A percentile compares a stretch with the other conserved stretches of the same genome.
Conservation (phyloP, 1,140 invertebrate species). For the Oncopodura yosiiana region DNA sequence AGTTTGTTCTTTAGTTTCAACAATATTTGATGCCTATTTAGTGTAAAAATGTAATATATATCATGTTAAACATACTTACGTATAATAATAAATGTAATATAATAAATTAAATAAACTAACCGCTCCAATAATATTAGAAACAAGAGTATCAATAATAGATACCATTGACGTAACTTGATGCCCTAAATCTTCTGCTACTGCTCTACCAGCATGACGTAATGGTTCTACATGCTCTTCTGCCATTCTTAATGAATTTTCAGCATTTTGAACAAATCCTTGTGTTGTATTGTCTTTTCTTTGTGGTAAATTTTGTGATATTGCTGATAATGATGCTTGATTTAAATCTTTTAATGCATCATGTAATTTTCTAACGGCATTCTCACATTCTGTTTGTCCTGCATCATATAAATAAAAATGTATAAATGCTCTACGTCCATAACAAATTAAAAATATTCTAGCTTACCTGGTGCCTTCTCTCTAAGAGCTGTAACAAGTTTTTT, state of each 20-base stretch:
- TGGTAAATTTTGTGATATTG: constrained; percentile 68
- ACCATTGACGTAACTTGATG: constrained; percentile 71
- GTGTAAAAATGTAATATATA: too few relatives aligned
- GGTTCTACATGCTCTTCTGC: constrained; percentile 65
- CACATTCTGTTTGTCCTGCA: constrained; percentile 89
- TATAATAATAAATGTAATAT: background rate
- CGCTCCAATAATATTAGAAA: constrained; percentile 70
- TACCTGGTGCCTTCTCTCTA: constrained; percentile 43
- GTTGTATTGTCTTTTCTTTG: constrained; percentile 64
- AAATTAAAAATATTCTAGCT: background rate
- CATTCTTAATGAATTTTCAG: constrained; percentile 26
- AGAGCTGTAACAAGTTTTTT: constrained; percentile 86
- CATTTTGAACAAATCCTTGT: constrained; percentile 63
- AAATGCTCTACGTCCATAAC: background rate
- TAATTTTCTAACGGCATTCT: constrained; percentile 68
- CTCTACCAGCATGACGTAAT: constrained; percentile 68
- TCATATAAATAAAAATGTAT: background rate
- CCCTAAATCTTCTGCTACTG: constrained; percentile 86
- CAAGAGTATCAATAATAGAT: constrained; percentile 72
- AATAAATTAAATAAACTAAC: too few relatives aligned
- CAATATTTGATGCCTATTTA: constrained; percentile 80
- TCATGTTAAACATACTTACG: background rate
- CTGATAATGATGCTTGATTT: constrained; percentile 75
- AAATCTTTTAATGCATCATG: constrained; percentile 64
- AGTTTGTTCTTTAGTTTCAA: constrained; percentile 81